Base-by-base conservation (phyloP, 2,888 invertebrate genomes). In the Dicranocentrus wangi region DNA sequence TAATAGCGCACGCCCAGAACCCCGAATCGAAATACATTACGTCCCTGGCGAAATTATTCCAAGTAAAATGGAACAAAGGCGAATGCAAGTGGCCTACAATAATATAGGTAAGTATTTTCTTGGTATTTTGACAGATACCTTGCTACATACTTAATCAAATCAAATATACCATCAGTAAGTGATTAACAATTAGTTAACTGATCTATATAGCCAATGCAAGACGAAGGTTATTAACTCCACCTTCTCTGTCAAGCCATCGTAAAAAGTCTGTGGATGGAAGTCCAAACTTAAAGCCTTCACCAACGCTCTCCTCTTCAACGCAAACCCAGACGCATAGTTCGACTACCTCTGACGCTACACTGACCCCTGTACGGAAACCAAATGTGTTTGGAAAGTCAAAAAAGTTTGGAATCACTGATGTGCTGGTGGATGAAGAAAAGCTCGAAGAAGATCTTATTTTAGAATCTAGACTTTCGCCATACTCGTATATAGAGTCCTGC, bases 271-370 rank as follows among this genome's bases (percentile, higher is more conserved):
- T 28, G 13, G 66, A 72, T 47, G 79, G 79, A 13, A 79, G 79
- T 47, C 79, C 79, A 28, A 55, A 39, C 15, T 58, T 71, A 2
- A 79, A 79, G 27, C 79, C 79, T 7, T 79, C 79, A 0, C 79
- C 79, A 28, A 69, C 70, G n/a, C 63, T 71, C 21, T 79, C 79
- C 8, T 79, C 79, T 3, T 79, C 79, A 0, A 65, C 79, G 7
- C 79, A 71, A 19, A 79, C 79, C 13, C 79, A 79, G 66, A 79
- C 79, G 0, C 79, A 79, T 42, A 71, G 71, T 39, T 79, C 79
- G 1, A 61, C 78, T 23, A 72, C 71, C 0, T 71, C 79, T 10
- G 79, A 79, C 15, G 58, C 71, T 17, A 79, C 71, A n/a, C 28
- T 32, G 10, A 79, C 79, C 1, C 79, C 79, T 2, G 66, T 69